Percentiles rank a stretch among this genome's conserved stretches.
phyloP scores from a whole-genome alignment of 30 jellyfish, hydroid and myxozoan species.

The Chrysaora quinquecirrha region DNA sequence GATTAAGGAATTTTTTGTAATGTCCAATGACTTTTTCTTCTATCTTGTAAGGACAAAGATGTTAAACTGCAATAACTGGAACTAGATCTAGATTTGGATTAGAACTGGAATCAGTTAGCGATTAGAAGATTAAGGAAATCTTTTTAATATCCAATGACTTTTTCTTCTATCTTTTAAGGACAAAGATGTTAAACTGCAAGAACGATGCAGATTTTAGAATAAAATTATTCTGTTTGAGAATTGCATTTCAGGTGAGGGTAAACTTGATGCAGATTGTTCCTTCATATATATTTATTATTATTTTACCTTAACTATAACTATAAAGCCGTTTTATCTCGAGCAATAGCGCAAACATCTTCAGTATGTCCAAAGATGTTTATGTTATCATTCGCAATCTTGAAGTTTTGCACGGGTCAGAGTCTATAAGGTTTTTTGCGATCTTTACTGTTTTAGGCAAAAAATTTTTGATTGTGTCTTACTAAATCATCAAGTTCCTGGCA shows the following conservation, averaged over 20 bases:
- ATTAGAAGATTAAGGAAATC: background rate
- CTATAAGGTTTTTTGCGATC: no score
- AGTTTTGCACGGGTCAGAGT: no score
- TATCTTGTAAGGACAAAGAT: slow-evolving; percentile 68
- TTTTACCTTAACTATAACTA: background rate
- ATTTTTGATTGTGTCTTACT: no score
- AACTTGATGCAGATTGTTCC: background rate
- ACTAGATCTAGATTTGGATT: background rate
- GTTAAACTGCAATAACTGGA: slow-evolving; percentile 66
- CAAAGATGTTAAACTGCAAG: slow-evolving; percentile 80
- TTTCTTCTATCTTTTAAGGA: slow-evolving; percentile 37
- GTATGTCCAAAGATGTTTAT: no score
- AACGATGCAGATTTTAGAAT: slow-evolving; percentile 90
- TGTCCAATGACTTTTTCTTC: background rate
- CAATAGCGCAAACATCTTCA: background rate
- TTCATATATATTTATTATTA: background rate
- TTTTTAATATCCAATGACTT: background rate
- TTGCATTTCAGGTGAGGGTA: slow-evolving; percentile 75
- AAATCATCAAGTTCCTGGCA: no score
- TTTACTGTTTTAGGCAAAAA: no score
- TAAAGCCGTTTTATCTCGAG: background rate
- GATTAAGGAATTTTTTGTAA: background rate
- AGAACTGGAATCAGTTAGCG: background rate
- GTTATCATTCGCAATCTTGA: no score
- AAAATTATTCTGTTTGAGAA: slow-evolving; percentile 80